These are phyloP conservation scores for Hemicrepidius hirtus DNA, from an alignment of 2,888 invertebrate genomes.

Conservation along the genomic window DNA sequence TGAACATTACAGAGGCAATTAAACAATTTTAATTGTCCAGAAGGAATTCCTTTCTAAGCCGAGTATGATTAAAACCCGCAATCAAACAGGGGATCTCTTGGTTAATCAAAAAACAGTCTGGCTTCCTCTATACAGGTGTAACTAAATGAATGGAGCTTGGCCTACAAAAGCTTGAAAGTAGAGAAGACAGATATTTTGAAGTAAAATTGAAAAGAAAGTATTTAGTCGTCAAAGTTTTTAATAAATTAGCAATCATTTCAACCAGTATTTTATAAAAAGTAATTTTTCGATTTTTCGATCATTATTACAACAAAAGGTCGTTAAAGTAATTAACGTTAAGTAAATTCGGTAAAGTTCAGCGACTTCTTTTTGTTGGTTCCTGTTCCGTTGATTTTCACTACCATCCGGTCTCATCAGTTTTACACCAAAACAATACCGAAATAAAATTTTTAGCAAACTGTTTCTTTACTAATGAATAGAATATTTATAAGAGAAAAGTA, in stretches of 20 bases:
- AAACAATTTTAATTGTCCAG: too few species aligned
- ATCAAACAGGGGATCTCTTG: too few species aligned
- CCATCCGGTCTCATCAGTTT: background rate
- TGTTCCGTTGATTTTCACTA: constrained; percentile 18
- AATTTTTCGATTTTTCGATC: background rate
- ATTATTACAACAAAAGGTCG: background rate
- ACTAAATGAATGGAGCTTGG: constrained; percentile 2
- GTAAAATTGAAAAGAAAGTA: constrained; percentile 20
- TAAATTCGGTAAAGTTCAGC: background rate
- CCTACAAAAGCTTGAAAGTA: constrained; percentile 24
- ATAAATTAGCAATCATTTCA: background rate
- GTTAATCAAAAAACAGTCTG: background rate
- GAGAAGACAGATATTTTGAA: constrained; percentile 2
- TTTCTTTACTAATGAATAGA: constrained; percentile 4
- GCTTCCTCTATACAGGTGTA: background rate
- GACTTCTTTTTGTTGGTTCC: background rate
- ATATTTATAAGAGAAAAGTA: constrained; percentile 25
- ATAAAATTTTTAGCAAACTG: background rate
- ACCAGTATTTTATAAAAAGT: constrained; percentile 7
- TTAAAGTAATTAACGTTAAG: background rate
- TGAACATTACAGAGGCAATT: too few species aligned
- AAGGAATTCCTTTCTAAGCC: too few species aligned
- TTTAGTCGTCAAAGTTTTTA: background rate
- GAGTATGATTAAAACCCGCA: too few species aligned
- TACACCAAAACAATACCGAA: constrained; percentile 2